Evolutionary conservation across 2,113 vertebrate genomes (phyloP), one percentile per base, ranked within the genome.

Genomic region (Rostratula benghalensis): DNA sequence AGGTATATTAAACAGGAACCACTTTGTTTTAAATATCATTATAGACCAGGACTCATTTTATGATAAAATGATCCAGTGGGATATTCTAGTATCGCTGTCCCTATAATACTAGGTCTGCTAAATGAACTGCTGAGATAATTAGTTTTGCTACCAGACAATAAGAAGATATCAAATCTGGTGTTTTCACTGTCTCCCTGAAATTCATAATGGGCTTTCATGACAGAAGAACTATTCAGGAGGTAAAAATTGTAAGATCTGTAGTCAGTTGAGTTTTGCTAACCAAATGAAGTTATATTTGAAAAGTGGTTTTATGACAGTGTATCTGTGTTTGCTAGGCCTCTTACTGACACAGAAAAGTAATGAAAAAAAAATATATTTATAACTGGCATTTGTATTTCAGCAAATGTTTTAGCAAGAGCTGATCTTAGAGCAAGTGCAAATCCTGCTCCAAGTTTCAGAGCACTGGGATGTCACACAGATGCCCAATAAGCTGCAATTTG

Each of bases 191-290:
- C 37, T 83, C n/a, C 27, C 61, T 59, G 28, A 82, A 89, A 67
- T 30, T 28, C 69, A 17, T 63, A 41, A 43, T 0, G 0, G 41
- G 31, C 20, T 78, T 59, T 10, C 23, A n/a, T 15, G 1, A 12
- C 25, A 37, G 11, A 68, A 24, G n/a, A n/a, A 19, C 5, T 24
- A 46, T 7, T 61, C 67, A 43, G 19, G 56, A 77, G 77, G 41
- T 18, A 37, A 68, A 68, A 46, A 46, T 46, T 46, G 46, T 21
- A 46, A 19, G 19, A 24, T 0, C 27, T 85, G 70, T 31, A 57
- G 61, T 54, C 54, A 65, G 20, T 8, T 65, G 25, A 60, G 19
- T 59, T 73, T 76, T 2, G 0, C 53, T 83, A 54, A 80, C 20
- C 54, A 89, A 75, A 89, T 37, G 6, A 65, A 53, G 25, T 37